Evolutionary conservation across 2,113 vertebrate species (phyloP).

Genomic region (Chlorocebus sabaeus): DNA sequence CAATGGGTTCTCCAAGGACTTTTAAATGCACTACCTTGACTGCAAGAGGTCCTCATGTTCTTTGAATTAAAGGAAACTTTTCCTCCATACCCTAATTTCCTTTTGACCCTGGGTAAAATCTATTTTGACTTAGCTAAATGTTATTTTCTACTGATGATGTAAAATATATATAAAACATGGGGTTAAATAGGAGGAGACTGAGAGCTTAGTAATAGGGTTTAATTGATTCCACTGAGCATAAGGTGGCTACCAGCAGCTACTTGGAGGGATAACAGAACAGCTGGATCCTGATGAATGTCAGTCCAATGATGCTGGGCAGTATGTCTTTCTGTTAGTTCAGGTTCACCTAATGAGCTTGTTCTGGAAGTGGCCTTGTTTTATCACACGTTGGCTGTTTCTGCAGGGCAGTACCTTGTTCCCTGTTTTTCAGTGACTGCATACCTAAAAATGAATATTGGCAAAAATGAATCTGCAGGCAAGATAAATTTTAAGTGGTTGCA

Average conservation of each 20-base stretch:
- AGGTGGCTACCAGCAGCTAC: conserved; percentile 22
- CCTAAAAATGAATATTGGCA: conserved; percentile 30
- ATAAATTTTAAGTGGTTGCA: conserved; percentile 45
- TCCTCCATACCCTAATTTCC: not conserved
- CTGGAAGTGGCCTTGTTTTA: not conserved
- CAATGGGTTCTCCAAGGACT: not conserved
- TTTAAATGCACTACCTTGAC: not conserved
- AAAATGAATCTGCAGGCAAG: conserved; percentile 41
- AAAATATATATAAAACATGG: conserved; percentile 11
- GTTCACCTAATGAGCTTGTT: conserved; percentile 26
- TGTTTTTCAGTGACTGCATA: not conserved
- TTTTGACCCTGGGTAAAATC: conserved; percentile 27
- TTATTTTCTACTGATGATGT: not conserved
- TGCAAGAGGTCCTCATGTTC: not conserved
- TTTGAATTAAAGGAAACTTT: conserved; percentile 32
- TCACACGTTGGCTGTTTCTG: not conserved
- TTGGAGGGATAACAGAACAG: not conserved
- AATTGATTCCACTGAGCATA: conserved; percentile 42
- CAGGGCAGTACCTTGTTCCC: not conserved
- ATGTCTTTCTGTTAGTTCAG: conserved; percentile 8
- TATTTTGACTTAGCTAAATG: conserved; percentile 31
- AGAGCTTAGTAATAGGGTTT: not conserved
- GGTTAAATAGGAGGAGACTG: not conserved
- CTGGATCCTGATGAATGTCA: conserved; percentile 5
- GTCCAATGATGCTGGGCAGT: not conserved